phyloP scores from a whole-genome alignment of 2,113 vertebrate species.

The Seriola quinqueradiata region DNA sequence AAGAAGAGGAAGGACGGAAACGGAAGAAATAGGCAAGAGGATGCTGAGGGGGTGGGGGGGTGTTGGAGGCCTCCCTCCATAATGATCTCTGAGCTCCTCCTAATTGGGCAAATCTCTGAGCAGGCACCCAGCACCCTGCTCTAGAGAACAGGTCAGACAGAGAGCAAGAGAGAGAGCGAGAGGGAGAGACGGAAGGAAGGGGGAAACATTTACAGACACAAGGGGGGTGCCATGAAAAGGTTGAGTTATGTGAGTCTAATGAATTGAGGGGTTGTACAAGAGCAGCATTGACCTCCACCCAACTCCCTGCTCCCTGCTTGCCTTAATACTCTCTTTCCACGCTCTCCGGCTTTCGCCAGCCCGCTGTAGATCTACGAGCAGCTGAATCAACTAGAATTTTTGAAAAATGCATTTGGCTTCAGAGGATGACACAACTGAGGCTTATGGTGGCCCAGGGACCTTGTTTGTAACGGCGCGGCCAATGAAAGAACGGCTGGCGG shows the following conservation, averaged over 20 bases:
- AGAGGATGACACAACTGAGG: constrained; percentile 26
- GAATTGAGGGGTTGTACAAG: constrained; percentile 71
- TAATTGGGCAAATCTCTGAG: constrained; percentile 79
- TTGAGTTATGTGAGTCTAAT: constrained; percentile 71
- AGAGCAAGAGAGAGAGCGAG: constrained; percentile 26
- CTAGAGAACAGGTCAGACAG: constrained; percentile 60
- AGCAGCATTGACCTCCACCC: constrained; percentile 56
- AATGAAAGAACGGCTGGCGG: constrained; percentile 7
- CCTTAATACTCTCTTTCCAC: constrained; percentile 42
- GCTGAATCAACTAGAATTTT: constrained; percentile 24
- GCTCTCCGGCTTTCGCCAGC: constrained; percentile 2
- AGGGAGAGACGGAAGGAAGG: constrained; percentile 33
- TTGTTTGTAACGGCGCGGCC: constrained; percentile 29
- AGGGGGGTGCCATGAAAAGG: constrained; percentile 70
- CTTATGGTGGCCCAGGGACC: background rate
- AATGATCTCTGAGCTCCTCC: constrained; percentile 64
- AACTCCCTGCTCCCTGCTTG: constrained; percentile 43
- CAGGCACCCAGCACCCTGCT: constrained; percentile 47
- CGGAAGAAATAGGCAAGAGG: constrained; percentile 29
- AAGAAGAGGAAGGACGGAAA: constrained; percentile 39
- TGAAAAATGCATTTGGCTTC: constrained; percentile 48
- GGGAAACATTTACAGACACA: constrained; percentile 59
- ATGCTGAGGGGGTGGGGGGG: background rate
- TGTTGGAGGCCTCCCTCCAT: constrained; percentile 43
- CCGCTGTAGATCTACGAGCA: constrained; percentile 5